phyloP scores from a whole-genome alignment of 2,888 invertebrate species.

The Quadroppia sp. region DNA sequence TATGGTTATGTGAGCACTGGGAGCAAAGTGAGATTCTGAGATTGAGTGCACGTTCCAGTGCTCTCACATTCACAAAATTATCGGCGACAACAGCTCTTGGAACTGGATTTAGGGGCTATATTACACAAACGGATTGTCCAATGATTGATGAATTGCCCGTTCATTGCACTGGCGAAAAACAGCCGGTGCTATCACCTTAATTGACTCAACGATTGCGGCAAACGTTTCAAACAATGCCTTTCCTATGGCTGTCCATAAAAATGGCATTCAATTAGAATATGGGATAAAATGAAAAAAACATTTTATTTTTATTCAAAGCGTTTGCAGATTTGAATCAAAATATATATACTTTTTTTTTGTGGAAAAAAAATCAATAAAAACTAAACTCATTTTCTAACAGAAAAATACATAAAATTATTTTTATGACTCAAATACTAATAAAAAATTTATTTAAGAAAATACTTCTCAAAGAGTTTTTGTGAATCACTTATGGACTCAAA shows the following conservation, averaged over 20 bases:
- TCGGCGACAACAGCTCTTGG: background rate
- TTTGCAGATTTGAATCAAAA: too few species aligned
- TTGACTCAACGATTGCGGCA: background rate
- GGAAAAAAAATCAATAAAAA: too few species aligned
- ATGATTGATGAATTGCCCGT: background rate
- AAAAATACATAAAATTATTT: too few species aligned
- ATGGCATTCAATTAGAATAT: too few species aligned
- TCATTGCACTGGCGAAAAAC: background rate
- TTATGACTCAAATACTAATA: too few species aligned
- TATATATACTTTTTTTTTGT: too few species aligned
- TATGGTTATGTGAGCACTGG: too few species aligned
- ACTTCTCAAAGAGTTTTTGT: too few species aligned
- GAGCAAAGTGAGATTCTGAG: background rate
- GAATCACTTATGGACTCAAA: background rate
- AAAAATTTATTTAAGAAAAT: too few species aligned
- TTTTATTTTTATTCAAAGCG: too few species aligned
- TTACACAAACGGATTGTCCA: background rate
- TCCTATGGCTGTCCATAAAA: background rate
- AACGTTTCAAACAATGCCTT: background rate
- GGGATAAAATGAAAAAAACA: too few species aligned
- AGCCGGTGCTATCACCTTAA: background rate
- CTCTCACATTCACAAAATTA: background rate
- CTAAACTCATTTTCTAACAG: too few species aligned
- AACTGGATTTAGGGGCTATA: background rate
- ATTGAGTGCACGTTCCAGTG: background rate